These are phyloP conservation scores for Alectura lathami DNA, from an alignment of 2,113 vertebrate genomes.

Conservation along the genomic window DNA sequence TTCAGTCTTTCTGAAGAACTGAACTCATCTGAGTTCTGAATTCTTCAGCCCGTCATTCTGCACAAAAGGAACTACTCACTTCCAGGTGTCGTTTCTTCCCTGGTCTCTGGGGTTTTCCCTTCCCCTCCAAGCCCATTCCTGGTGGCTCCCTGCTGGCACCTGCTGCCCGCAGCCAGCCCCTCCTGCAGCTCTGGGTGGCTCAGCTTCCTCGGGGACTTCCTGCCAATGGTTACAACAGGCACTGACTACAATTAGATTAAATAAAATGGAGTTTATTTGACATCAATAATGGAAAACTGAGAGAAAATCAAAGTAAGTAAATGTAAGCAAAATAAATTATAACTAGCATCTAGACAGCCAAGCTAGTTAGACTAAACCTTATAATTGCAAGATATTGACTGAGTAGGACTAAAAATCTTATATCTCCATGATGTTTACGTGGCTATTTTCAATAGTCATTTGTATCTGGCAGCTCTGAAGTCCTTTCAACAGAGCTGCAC, in stretches of 20 bases:
- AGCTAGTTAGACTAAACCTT: slow-evolving; percentile 17
- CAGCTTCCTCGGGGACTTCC: background rate
- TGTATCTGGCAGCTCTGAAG: background rate
- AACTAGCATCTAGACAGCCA: slow-evolving; percentile 3
- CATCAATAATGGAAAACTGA: background rate
- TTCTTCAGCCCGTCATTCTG: background rate
- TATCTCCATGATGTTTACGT: background rate
- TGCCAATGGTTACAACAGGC: background rate
- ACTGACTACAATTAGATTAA: background rate
- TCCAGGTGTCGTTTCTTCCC: background rate
- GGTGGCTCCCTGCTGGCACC: background rate
- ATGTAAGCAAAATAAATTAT: slow-evolving; percentile 54
- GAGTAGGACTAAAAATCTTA: background rate
- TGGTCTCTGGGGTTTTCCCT: background rate
- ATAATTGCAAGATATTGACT: slow-evolving; percentile 54
- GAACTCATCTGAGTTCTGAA: background rate
- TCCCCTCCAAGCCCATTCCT: fast-evolving
- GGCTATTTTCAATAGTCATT: background rate
- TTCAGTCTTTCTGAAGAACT: background rate
- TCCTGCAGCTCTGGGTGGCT: fast-evolving
- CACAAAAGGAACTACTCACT: background rate
- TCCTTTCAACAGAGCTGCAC: background rate
- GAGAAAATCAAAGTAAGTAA: slow-evolving; percentile 43
- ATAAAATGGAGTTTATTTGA: slow-evolving; percentile 35
- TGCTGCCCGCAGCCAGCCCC: fast-evolving